These are phyloP conservation scores for Eurypyga helias DNA, from an alignment of 2,113 vertebrate genomes.

Conservation along the genomic window DNA sequence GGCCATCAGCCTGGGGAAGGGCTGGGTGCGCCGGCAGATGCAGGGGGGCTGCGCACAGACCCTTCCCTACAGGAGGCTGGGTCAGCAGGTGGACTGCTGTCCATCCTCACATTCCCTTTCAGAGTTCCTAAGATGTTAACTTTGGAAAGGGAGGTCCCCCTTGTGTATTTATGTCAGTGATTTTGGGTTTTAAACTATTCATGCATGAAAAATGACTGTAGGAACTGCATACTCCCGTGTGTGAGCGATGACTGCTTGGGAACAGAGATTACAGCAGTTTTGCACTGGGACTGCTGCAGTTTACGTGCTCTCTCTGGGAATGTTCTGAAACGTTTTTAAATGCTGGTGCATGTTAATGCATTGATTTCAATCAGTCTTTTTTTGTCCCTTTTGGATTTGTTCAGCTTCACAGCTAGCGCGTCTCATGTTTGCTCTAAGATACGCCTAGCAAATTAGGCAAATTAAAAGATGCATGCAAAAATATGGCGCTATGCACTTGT, in stretches of 20 bases:
- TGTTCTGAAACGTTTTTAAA: constrained; percentile 51
- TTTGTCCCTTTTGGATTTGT: constrained; percentile 41
- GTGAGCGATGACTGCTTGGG: not conserved
- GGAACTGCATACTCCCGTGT: constrained; percentile 5
- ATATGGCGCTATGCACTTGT: not conserved
- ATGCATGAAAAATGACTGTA: constrained; percentile 50
- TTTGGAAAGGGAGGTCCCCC: not conserved
- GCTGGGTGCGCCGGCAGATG: fast-evolving
- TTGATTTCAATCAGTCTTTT: constrained; percentile 4
- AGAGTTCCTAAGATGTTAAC: not conserved
- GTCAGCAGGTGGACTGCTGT: not conserved
- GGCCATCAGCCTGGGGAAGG: not conserved
- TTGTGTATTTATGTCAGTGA: constrained; percentile 2
- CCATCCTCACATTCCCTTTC: not conserved
- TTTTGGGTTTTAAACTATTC: constrained; percentile 31
- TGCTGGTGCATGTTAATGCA: constrained; percentile 1
- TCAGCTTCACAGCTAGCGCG: not conserved
- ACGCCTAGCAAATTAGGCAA: constrained; percentile 14
- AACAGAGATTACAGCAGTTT: constrained; percentile 19
- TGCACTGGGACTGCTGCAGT: not conserved
- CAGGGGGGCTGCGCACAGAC: not conserved
- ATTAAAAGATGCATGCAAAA: constrained; percentile 37
- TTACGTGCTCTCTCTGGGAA: constrained; percentile 40
- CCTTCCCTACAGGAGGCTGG: not conserved
- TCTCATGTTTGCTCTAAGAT: constrained; percentile 35